Conservation (phyloP, 2,113 vertebrate genomes). For the Chrysemys picta region DNA sequence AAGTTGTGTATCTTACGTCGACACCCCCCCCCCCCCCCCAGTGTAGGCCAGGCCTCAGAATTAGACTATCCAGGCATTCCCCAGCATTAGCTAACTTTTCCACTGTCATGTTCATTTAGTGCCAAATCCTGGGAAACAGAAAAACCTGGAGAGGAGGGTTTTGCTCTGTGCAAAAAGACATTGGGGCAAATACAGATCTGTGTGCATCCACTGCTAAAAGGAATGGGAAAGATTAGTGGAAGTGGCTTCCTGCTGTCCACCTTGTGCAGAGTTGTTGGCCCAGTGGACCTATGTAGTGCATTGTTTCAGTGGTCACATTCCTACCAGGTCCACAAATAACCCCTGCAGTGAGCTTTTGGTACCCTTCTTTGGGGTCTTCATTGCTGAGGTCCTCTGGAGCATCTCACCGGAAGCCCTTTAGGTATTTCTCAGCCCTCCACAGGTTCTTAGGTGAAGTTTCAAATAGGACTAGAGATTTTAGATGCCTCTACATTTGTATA, state of each 20-base stretch:
- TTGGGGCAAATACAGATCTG: neutral
- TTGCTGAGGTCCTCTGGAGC: neutral
- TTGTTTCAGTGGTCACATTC: neutral
- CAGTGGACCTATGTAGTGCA: neutral
- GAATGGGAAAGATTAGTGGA: neutral
- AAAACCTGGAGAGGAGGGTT: neutral
- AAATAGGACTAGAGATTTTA: neutral
- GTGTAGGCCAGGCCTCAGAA: neutral
- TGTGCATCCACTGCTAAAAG: neutral
- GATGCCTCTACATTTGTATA: neutral
- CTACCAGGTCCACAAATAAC: neutral
- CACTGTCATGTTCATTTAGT: neutral
- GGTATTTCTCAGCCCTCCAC: neutral
- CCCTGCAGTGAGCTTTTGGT: neutral
- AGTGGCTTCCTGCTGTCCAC: neutral
- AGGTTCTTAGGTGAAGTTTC: neutral
- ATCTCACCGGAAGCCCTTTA: neutral
- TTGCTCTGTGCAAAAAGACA: neutral
- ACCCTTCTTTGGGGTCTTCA: neutral
- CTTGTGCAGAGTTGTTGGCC: neutral
- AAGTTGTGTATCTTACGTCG: no score
- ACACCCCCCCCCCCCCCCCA: no score
- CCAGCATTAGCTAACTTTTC: neutral
- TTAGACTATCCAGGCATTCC: neutral
- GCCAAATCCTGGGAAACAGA: neutral